Evolutionary conservation across 2,113 vertebrate genomes (phyloP).

Genomic region (Nicator chloris): DNA sequence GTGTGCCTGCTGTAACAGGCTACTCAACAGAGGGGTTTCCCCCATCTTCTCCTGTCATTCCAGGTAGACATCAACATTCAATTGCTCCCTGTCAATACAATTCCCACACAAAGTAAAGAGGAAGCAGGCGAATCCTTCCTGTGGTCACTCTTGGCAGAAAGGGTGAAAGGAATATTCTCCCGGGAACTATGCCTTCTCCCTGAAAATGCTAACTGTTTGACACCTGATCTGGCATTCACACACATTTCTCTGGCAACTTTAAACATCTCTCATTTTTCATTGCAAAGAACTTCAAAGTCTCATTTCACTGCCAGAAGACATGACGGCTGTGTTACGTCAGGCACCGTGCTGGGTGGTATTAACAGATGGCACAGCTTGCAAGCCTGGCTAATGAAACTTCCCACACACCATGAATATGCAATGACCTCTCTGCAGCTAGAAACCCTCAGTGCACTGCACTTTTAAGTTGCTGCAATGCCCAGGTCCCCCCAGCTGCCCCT

Average conservation of each 20-base stretch:
- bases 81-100: background rate
- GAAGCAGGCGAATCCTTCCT: background rate
- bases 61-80: background rate
- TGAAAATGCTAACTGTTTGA: background rate
- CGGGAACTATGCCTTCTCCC: background rate
- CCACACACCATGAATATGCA: background rate
- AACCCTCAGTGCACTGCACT: background rate
- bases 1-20: background rate
- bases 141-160: background rate
- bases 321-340: background rate
- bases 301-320: background rate
- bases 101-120: background rate
- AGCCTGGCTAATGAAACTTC: background rate
- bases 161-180: background rate
- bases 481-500: accelerated
- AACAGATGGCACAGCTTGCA: background rate
- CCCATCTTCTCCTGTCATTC: background rate
- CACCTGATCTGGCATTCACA: background rate
- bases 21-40: background rate
- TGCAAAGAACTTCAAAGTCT: background rate
- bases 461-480: background rate
- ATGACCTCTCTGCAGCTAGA: background rate
- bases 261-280: background rate
- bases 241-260: background rate
- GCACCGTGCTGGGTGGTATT: background rate